Percentiles rank a stretch among this genome's conserved stretches.
Conservation (phyloP, 2,888 invertebrate species). For the Ceraclea dissimilis region DNA sequence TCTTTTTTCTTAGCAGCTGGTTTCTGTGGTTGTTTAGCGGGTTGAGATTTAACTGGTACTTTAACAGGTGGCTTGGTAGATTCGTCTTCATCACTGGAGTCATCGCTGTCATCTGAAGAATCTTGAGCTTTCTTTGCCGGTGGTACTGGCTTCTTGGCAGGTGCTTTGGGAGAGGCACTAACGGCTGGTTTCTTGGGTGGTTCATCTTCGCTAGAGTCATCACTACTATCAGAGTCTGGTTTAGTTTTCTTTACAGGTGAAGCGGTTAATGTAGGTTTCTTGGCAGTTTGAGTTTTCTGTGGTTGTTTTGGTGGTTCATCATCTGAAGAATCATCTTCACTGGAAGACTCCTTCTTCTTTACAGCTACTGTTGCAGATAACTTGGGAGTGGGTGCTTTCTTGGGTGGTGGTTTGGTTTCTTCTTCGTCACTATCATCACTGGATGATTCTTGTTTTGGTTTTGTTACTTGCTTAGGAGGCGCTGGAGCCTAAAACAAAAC, state of each 20-base stretch:
- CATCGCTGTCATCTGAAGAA: constrained; percentile 33
- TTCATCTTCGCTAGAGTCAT: constrained; percentile 34
- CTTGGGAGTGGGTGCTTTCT: constrained; percentile 23
- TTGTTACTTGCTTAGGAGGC: neutral
- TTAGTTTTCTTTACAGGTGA: constrained; percentile 32
- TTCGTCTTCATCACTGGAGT: constrained; percentile 34
- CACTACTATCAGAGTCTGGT: constrained; percentile 36
- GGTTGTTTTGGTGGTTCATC: constrained; percentile 31
- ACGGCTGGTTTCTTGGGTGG: constrained; percentile 26
- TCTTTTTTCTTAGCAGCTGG: constrained; percentile 28
- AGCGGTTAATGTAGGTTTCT: constrained; percentile 26
- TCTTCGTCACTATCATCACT: constrained; percentile 34
- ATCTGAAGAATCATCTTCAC: constrained; percentile 37
- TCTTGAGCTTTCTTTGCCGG: constrained; percentile 21
- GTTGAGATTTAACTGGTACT: constrained; percentile 21
- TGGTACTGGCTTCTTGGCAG: constrained; percentile 22
- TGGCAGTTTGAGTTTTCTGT: constrained; percentile 29
- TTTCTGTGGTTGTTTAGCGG: constrained; percentile 26
- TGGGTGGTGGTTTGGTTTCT: constrained; percentile 31
- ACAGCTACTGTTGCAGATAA: constrained; percentile 26
- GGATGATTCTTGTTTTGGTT: constrained; percentile 29
- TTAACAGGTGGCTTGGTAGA: constrained; percentile 22
- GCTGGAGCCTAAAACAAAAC: neutral
- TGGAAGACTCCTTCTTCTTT: constrained; percentile 36
- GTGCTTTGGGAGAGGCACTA: constrained; percentile 24